phyloP scores from a whole-genome alignment of 2,888 invertebrate genomes.

The Ichneumoninae sp. region DNA sequence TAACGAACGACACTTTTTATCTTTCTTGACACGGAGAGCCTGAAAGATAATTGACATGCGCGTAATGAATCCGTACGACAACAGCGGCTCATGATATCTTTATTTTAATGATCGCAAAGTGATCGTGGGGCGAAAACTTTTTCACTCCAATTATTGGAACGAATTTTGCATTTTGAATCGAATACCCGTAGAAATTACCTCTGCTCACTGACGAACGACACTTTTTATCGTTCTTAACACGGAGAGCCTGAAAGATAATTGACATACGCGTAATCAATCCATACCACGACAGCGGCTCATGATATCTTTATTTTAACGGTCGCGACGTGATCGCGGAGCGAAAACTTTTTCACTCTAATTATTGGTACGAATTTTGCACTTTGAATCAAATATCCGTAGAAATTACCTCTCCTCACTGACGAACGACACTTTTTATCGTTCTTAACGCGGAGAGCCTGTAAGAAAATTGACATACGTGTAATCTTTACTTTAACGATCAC shows the following conservation, averaged over 20 bases:
- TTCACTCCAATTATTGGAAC: too few species aligned
- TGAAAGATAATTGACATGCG: background rate
- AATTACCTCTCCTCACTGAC: conserved; percentile 17
- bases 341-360: too few species aligned
- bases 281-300: too few species aligned
- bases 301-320: too few species aligned
- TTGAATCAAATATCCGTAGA: background rate
- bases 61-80: too few species aligned
- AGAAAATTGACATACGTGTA: background rate
- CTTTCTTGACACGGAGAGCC: background rate
- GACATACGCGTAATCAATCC: background rate
- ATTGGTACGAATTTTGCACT: background rate
- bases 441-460: background rate
- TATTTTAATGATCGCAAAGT: background rate
- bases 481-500: too few species aligned
- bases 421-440: too few species aligned
- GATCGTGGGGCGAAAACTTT: too few species aligned
- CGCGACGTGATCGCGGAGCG: too few species aligned
- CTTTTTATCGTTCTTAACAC: background rate
- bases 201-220: background rate
- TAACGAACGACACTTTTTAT: background rate
- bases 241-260: background rate
- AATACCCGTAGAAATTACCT: conserved; percentile 15
- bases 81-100: too few species aligned
- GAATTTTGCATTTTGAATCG: too few species aligned